Evolutionary conservation across 2,797 vertebrate genomes (phyloP).

Genomic region (Rhinatrema bivittatum): DNA sequence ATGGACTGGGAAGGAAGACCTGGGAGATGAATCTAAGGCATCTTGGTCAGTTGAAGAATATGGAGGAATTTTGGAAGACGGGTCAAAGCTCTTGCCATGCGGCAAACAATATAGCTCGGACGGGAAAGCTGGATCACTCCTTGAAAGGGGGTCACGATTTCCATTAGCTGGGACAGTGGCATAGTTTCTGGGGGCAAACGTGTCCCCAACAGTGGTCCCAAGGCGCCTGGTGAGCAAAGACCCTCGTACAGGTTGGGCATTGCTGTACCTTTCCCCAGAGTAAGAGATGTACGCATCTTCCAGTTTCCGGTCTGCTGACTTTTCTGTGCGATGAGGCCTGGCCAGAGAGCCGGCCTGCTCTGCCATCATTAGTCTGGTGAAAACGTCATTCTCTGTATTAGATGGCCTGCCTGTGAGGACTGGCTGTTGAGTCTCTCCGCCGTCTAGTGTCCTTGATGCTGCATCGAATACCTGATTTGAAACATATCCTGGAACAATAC

Average conservation of each 20-base stretch:
- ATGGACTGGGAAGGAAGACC: conserved; percentile 12
- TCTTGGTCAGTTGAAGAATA: conserved; percentile 25
- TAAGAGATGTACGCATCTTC: conserved; percentile 49
- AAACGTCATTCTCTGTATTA: conserved; percentile 11
- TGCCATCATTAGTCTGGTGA: conserved; percentile 16
- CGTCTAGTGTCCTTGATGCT: conserved; percentile 14
- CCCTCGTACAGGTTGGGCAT: conserved; percentile 9
- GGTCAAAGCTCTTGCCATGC: background rate
- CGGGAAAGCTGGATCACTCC: conserved; percentile 10
- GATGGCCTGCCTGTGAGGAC: background rate
- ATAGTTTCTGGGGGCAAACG: conserved; percentile 23
- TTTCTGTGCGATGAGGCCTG: background rate
- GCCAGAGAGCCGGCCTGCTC: conserved; percentile 6
- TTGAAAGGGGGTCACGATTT: conserved; percentile 10
- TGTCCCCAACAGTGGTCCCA: conserved; percentile 29
- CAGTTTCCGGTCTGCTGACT: conserved; percentile 23
- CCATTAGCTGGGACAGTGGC: conserved; percentile 14
- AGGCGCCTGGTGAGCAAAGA: conserved; percentile 20
- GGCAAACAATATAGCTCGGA: background rate
- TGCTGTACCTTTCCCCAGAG: conserved; percentile 47
- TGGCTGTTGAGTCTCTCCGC: background rate
- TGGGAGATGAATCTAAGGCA: background rate
- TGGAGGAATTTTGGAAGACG: conserved; percentile 14
- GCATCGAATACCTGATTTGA: conserved; percentile 12
- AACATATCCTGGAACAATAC: conserved; percentile 6